These are phyloP conservation scores for Linnaemya tessellans DNA, from an alignment of 2,888 invertebrate genomes.

Conservation along the genomic window DNA sequence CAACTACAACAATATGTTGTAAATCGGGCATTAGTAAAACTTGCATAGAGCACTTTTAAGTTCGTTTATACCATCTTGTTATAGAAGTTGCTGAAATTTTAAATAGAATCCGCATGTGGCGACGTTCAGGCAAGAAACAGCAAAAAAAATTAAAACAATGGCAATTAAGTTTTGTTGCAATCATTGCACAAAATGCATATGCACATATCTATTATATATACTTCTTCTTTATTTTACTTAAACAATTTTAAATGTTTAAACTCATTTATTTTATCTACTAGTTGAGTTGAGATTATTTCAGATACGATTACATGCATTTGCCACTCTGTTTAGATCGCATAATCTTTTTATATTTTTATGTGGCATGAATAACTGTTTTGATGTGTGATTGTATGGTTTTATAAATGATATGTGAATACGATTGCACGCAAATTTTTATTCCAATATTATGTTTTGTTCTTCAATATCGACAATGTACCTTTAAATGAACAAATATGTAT, in stretches of 20 bases:
- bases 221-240: constrained; percentile 33
- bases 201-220: constrained; percentile 56
- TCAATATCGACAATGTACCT: neutral
- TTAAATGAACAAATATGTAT: neutral
- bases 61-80: neutral
- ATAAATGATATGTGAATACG: constrained; percentile 57
- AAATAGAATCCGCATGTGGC: constrained; percentile 67
- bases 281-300: constrained; percentile 47
- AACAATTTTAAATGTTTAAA: constrained; percentile 28
- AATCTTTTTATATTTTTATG: constrained; percentile 55
- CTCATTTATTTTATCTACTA: constrained; percentile 39
- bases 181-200: constrained; percentile 71
- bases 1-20: too few relatives aligned
- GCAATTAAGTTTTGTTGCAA: constrained; percentile 71
- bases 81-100: constrained; percentile 26
- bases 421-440: constrained; percentile 68
- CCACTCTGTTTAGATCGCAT: constrained; percentile 65
- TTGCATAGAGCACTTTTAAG: constrained; percentile 6
- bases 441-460: neutral
- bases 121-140: constrained; percentile 60
- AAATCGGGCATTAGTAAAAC: neutral
- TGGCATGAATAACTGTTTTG: constrained; percentile 47
- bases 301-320: constrained; percentile 65
- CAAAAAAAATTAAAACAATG: constrained; percentile 47
- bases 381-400: constrained; percentile 13